Evolutionary conservation across 2,797 vertebrate species (phyloP).

Genomic region (Gorsachius magnificus): DNA sequence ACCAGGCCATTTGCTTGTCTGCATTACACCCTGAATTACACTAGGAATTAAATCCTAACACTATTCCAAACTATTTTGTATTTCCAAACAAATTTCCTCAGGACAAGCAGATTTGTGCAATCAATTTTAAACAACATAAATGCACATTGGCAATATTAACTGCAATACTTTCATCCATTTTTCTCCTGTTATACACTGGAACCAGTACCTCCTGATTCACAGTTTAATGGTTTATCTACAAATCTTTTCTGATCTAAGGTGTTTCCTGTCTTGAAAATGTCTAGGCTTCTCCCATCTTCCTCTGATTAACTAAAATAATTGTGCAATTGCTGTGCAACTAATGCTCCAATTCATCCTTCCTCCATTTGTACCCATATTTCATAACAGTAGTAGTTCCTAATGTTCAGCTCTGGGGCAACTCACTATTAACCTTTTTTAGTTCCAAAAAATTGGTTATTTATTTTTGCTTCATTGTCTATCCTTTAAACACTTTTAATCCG

Average conservation of each 20-base stretch:
- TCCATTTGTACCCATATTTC: neutral
- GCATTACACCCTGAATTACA: neutral
- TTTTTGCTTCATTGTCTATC: slow-evolving; percentile 8
- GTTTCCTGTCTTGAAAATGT: neutral
- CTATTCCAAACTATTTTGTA: neutral
- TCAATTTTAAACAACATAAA: neutral
- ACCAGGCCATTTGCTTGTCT: neutral
- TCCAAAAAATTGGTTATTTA: slow-evolving; percentile 36
- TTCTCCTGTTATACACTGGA: neutral
- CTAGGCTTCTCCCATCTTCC: neutral
- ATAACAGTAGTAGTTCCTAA: neutral
- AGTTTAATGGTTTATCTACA: neutral
- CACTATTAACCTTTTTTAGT: slow-evolving; percentile 6
- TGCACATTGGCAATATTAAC: neutral
- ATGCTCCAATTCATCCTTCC: neutral
- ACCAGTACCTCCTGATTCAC: neutral
- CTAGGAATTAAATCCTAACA: neutral
- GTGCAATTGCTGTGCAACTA: neutral
- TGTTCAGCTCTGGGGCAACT: neutral
- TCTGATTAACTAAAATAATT: neutral
- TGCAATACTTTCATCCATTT: neutral
- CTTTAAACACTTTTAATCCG: slow-evolving; percentile 28
- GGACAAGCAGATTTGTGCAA: neutral
- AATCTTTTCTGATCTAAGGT: neutral
- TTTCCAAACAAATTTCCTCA: neutral